These are phyloP conservation scores for Pycnonotus jocosus DNA, from an alignment of 2,113 vertebrate species.

Conservation along the genomic window DNA sequence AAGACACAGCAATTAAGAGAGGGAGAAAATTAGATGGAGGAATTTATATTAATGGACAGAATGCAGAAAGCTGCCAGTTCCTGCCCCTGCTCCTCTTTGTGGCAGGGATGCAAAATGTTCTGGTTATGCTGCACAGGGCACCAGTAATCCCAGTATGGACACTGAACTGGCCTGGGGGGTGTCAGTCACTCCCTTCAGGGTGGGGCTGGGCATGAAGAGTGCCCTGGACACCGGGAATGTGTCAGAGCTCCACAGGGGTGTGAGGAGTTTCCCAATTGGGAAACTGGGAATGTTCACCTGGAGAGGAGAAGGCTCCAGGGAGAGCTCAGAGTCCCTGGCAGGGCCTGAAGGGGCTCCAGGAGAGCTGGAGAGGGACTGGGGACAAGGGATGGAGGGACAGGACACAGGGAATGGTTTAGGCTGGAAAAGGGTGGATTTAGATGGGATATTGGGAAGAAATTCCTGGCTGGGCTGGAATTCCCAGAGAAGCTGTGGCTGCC, in stretches of 20 bases:
- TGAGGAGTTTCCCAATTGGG: background rate
- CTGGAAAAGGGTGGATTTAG: no score
- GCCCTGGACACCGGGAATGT: background rate
- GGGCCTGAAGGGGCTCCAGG: background rate
- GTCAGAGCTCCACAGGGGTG: background rate
- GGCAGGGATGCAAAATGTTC: background rate
- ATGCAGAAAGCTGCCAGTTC: background rate
- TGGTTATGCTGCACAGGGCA: background rate
- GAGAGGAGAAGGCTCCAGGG: background rate
- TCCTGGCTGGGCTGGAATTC: accelerated
- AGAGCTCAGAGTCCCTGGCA: background rate
- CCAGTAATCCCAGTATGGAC: background rate
- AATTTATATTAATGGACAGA: background rate
- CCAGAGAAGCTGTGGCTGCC: background rate
- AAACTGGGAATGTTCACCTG: background rate
- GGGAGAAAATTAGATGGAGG: background rate
- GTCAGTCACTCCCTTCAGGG: background rate
- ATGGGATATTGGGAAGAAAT: background rate
- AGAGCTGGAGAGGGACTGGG: background rate
- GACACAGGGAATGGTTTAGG: background rate
- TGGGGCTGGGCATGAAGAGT: background rate
- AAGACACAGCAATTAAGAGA: background rate
- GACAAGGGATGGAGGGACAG: background rate
- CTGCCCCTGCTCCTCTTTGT: background rate
- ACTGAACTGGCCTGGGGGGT: background rate